Evolutionary conservation across 1,140 invertebrate species (phyloP).

Genomic region (Contarinia nasturtii): DNA sequence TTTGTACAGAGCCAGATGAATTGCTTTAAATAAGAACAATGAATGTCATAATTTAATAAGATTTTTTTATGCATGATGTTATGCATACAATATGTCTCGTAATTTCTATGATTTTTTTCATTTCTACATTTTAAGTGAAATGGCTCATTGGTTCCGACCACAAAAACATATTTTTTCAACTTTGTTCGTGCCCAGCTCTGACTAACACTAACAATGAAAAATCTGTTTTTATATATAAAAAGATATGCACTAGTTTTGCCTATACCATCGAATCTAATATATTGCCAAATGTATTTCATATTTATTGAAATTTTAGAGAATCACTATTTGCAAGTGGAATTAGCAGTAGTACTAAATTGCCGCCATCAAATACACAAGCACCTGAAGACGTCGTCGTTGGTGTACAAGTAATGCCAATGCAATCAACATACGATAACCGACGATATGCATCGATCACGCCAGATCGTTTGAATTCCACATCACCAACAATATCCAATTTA

Average conservation of each 20-base stretch:
- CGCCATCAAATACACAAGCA: not conserved
- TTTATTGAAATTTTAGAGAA: conserved; percentile 10
- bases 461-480: conserved; percentile 3
- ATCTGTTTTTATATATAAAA: too few species aligned
- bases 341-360: not conserved
- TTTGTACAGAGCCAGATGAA: too few species aligned
- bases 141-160: too few species aligned
- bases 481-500: conserved; percentile 8
- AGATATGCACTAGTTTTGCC: not conserved
- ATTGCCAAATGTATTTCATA: not conserved
- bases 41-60: too few species aligned
- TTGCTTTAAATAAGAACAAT: too few species aligned
- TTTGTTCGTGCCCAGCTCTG: too few species aligned
- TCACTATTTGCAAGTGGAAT: conserved; percentile 14
- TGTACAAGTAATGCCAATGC: not conserved
- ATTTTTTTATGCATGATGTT: too few species aligned
- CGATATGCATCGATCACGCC: conserved; percentile 1
- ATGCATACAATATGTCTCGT: too few species aligned
- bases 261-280: not conserved
- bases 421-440: conserved; percentile 1
- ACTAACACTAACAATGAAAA: too few species aligned
- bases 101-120: too few species aligned
- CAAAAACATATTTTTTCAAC: too few species aligned
- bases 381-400: not conserved
- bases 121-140: too few species aligned